These are phyloP conservation scores for Apodemia zela DNA, from an alignment of 2,888 invertebrate genomes.

Conservation along the genomic window DNA sequence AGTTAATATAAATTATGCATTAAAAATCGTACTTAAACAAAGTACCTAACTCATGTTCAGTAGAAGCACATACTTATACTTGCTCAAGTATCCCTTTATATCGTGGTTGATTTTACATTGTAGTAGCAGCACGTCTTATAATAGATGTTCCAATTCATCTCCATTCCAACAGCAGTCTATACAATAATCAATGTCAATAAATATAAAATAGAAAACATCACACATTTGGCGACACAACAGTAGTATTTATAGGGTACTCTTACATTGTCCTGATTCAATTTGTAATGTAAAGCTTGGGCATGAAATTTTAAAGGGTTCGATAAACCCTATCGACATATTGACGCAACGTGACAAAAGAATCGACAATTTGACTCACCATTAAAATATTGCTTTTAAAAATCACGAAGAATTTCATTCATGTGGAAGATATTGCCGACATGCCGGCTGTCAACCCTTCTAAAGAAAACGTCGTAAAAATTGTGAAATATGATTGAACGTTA, in stretches of 20 bases:
- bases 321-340: constrained; percentile 74
- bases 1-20: no score
- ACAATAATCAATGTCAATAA: constrained; percentile 27
- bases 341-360: constrained; percentile 62
- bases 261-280: constrained; percentile 68
- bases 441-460: constrained; percentile 43
- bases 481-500: constrained; percentile 54
- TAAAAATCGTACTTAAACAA: no score
- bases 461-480: constrained; percentile 55
- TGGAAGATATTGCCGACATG: constrained; percentile 62
- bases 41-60: no score
- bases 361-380: constrained; percentile 78
- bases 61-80: no score
- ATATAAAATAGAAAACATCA: constrained; percentile 28
- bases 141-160: background rate
- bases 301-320: constrained; percentile 73
- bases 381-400: constrained; percentile 72
- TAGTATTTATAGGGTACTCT: constrained; percentile 42
- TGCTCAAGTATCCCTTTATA: no score
- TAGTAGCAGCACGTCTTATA: constrained; percentile 11
- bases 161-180: constrained; percentile 9
- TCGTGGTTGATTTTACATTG: background rate
- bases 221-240: constrained; percentile 31
- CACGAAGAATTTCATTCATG: constrained; percentile 55
- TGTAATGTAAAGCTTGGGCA: constrained; percentile 65